A percentile compares a stretch with the other conserved stretches of the same genome.
phyloP scores from a whole-genome alignment of 1,140 invertebrate species.

The Varroa destructor region DNA sequence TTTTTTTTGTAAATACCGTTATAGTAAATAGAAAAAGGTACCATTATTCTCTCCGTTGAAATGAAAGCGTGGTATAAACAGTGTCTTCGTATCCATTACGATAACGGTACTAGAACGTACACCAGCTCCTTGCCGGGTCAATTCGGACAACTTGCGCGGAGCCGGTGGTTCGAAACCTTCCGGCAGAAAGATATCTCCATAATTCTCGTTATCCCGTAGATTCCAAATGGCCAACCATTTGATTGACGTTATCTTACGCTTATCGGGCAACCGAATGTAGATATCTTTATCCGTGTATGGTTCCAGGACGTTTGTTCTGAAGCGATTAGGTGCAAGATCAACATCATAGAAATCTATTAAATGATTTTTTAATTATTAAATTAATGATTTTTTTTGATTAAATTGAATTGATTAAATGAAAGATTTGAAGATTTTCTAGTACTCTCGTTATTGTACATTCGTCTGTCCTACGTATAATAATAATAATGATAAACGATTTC shows the following conservation, averaged over 20 bases:
- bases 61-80: conserved; percentile 80
- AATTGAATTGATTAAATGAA: too few relatives aligned
- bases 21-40: conserved; percentile 20
- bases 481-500: too few relatives aligned
- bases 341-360: background rate
- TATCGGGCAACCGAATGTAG: conserved; percentile 63
- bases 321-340: conserved; percentile 32
- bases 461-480: too few relatives aligned
- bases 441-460: too few relatives aligned
- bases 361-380: conserved; percentile 17
- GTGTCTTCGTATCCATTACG: conserved; percentile 74
- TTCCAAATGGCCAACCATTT: conserved; percentile 84
- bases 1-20: background rate
- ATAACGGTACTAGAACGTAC: conserved; percentile 76
- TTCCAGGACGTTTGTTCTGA: conserved; percentile 68
- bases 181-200: conserved; percentile 75
- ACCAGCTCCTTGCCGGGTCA: conserved; percentile 63
- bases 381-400: background rate
- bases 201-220: conserved; percentile 60
- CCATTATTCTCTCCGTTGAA: conserved; percentile 55
- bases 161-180: conserved; percentile 78
- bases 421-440: too few relatives aligned
- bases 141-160: conserved; percentile 54
- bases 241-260: conserved; percentile 69
- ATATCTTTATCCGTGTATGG: conserved; percentile 72